These are phyloP conservation scores for Enteromius fasciolatus DNA, from an alignment of 2,797 vertebrate species.

Conservation along the genomic window DNA sequence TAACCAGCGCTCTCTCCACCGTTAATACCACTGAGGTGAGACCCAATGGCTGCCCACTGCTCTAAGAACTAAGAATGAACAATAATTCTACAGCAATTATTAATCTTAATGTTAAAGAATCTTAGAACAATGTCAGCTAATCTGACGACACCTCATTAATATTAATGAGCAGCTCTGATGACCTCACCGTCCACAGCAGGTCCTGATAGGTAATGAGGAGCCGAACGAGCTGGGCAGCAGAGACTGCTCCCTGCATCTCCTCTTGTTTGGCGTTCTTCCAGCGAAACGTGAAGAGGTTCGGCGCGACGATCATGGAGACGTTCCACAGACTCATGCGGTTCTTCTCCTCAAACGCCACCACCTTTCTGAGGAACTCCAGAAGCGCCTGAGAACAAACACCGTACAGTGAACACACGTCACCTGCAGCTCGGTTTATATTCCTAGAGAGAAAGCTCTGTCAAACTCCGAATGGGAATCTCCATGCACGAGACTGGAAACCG, in stretches of 20 bases:
- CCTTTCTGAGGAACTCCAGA: slow-evolving; percentile 88
- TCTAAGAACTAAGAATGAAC: too few species aligned
- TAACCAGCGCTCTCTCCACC: too few species aligned
- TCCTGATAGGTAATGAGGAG: slow-evolving; percentile 91
- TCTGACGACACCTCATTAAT: not conserved
- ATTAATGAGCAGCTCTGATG: not conserved
- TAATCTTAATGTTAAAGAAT: too few species aligned
- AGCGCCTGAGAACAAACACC: slow-evolving; percentile 78
- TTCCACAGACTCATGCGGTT: slow-evolving; percentile 97
- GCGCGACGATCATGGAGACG: slow-evolving; percentile 94
- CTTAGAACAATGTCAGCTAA: too few species aligned
- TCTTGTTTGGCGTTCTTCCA: slow-evolving; percentile 82
- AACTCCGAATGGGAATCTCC: not conserved
- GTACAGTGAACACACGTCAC: not conserved
- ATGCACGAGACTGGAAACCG: not conserved
- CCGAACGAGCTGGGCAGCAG: slow-evolving; percentile 84
- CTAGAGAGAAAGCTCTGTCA: not conserved
- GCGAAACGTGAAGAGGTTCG: slow-evolving; percentile 87
- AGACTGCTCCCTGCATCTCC: slow-evolving; percentile 86
- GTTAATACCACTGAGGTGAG: too few species aligned
- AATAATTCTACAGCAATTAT: too few species aligned
- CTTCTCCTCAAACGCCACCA: slow-evolving; percentile 88
- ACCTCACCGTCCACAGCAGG: slow-evolving; percentile 88
- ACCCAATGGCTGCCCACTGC: too few species aligned
- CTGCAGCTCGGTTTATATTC: not conserved